Base-by-base conservation (phyloP, 2,888 invertebrate species). In the Volucella inanis region DNA sequence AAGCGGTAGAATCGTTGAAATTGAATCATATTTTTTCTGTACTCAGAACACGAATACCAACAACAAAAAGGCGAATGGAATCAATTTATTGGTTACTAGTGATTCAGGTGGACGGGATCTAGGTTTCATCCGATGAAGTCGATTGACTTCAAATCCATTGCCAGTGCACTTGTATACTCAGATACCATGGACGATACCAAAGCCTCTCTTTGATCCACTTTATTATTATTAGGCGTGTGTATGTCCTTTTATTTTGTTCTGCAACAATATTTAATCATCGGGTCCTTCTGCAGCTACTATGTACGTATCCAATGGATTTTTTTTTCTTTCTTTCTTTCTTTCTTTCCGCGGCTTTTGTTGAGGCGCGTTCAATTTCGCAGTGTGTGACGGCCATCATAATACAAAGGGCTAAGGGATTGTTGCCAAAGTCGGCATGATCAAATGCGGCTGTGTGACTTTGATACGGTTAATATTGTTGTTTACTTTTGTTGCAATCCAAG, bases 381-480 rank as follows among this genome's bases (percentile, higher is more conserved):
- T 49, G 59, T 64, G 62, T 57, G 76, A 76, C 57, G 59, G 67
- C 49, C 68, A 62, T 71, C 65, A 80, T 84, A 83, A 84, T 84
- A 65, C 79, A 31, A 6, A 0, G 50, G 47, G 54, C 52, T 39
- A 15, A 52, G 71, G 52, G 50, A 39, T 15, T 49, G 49, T 55
- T 47, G 74, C 50, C 65, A 47, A 38, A 14, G 47, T 47, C 80
- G 84, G 84, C 55, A 64, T 31, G 72, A 85, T 85, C 85, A 85
- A 85, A 85, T 72, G 59, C 76, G 76, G 50, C 81, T 68, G 81
- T 55, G 71, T 71, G 85, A 81, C 77, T 85, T 80, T 85, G 85
- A 85, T 85, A 85, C 81, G 76, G 81, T 85, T 85, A 85, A 85
- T 85, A 81, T 81, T 85, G 81, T 81, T 85, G 85, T 85, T 85